These are phyloP conservation scores for Streptopelia turtur DNA, from an alignment of 2,797 vertebrate species.

Conservation along the genomic window DNA sequence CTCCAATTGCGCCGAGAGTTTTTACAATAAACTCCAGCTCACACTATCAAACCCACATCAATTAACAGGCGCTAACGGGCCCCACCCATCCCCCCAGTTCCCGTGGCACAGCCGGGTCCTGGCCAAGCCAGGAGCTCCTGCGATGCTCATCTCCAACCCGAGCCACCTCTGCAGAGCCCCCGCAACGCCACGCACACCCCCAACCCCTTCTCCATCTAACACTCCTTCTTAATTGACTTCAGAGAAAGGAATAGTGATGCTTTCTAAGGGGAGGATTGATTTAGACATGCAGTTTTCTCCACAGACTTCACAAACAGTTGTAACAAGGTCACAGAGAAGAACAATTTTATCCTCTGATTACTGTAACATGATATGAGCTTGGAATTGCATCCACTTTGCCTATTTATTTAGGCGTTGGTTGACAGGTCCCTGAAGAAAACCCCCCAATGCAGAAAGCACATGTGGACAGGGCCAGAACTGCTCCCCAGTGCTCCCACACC, in stretches of 20 bases:
- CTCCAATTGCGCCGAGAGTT: background rate
- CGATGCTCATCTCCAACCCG: accelerated
- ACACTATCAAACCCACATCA: background rate
- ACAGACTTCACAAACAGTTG: constrained; percentile 34
- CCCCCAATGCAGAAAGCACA: background rate
- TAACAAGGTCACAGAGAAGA: constrained; percentile 70
- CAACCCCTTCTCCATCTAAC: background rate
- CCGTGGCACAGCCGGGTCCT: accelerated
- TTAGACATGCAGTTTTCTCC: constrained; percentile 34
- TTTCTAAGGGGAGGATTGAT: constrained; percentile 25
- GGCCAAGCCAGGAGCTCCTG: background rate
- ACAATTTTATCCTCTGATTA: constrained; percentile 64
- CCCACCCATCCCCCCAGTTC: accelerated
- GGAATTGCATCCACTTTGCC: constrained; percentile 32
- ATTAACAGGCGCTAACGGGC: background rate
- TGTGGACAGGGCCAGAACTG: background rate
- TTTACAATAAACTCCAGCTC: background rate
- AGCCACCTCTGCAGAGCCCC: background rate
- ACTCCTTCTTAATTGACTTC: constrained; percentile 17
- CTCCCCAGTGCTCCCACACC: background rate
- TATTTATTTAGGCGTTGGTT: background rate
- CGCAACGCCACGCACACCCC: accelerated
- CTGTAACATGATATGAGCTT: constrained; percentile 41
- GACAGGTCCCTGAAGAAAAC: background rate
- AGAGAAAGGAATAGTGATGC: background rate